phyloP scores from a whole-genome alignment of 2,888 invertebrate genomes.

The Volucella bombylans region DNA sequence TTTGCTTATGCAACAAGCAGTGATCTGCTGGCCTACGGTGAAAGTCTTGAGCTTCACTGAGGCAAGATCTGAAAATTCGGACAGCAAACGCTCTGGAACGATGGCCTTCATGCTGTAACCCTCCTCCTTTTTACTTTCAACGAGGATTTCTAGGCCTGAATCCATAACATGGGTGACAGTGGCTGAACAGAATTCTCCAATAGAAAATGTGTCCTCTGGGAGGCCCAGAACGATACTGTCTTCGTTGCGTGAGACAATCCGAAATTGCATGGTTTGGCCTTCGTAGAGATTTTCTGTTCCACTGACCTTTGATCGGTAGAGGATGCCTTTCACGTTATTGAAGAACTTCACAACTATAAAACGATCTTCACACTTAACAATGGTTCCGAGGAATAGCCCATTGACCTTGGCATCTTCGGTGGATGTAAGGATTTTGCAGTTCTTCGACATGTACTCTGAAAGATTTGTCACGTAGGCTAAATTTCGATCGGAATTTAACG shows the following conservation, averaged over 20 bases:
- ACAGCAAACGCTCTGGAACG: slow-evolving; percentile 80
- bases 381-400: slow-evolving; percentile 79
- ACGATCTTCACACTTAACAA: slow-evolving; percentile 78
- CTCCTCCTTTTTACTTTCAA: slow-evolving; percentile 74
- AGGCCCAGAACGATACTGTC: slow-evolving; percentile 78
- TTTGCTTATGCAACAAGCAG: slow-evolving; percentile 79
- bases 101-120: slow-evolving; percentile 78
- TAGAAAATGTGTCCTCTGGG: slow-evolving; percentile 78
- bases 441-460: slow-evolving; percentile 85
- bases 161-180: slow-evolving; percentile 78
- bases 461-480: slow-evolving; percentile 86
- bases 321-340: slow-evolving; percentile 81
- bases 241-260: slow-evolving; percentile 76
- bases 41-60: slow-evolving; percentile 77
- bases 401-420: slow-evolving; percentile 84
- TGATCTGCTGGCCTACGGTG: slow-evolving; percentile 75
- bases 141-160: slow-evolving; percentile 81
- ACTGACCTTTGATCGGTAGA: slow-evolving; percentile 76
- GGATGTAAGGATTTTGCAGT: slow-evolving; percentile 83
- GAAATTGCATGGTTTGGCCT: slow-evolving; percentile 80
- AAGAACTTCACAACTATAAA: slow-evolving; percentile 81
- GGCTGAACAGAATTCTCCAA: slow-evolving; percentile 80
- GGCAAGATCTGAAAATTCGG: slow-evolving; percentile 80
- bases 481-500: slow-evolving; percentile 82
- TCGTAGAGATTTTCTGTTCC: slow-evolving; percentile 76